A percentile compares a stretch with the other conserved stretches of the same genome.
phyloP scores from a whole-genome alignment of 1,140 invertebrate species.

The Anoplolepis gracilipes region DNA sequence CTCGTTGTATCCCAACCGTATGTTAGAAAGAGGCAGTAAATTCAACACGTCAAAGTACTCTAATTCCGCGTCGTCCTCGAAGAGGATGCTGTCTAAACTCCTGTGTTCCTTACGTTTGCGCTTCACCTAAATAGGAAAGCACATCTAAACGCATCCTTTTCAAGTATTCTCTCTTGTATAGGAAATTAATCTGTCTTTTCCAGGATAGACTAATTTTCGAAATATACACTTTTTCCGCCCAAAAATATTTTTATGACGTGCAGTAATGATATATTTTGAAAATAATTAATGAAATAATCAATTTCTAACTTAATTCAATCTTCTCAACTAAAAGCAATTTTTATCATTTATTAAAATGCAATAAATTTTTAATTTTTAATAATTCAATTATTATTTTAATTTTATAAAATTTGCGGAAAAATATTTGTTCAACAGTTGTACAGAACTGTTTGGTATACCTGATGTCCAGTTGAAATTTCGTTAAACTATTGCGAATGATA shows the following conservation, averaged over 20 bases:
- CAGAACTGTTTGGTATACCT: neutral
- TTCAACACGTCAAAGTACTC: constrained; percentile 85
- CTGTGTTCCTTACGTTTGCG: constrained; percentile 84
- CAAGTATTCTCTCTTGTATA: neutral
- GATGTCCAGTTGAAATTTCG: constrained; percentile 22
- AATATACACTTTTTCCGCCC: neutral
- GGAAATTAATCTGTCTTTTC: neutral
- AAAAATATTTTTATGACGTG: constrained; percentile 1
- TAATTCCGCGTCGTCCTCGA: constrained; percentile 83
- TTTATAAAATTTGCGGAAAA: neutral
- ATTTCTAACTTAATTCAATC: neutral
- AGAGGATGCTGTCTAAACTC: constrained; percentile 83
- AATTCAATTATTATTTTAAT: neutral
- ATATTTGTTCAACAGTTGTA: neutral
- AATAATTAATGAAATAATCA: neutral
- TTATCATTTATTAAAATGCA: neutral
- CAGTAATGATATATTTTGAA: neutral
- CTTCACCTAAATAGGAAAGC: constrained; percentile 79
- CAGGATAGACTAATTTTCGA: neutral
- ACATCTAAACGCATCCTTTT: constrained; percentile 3
- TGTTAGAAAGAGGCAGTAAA: constrained; percentile 82
- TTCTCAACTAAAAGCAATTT: neutral
- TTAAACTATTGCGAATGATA: constrained; percentile 5
- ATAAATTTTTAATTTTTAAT: neutral
- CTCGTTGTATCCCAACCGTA: constrained; percentile 80